Evolutionary conservation across 2,113 vertebrate genomes (phyloP), one percentile per base, ranked within the genome.

Genomic region (Dascyllus trimaculatus): DNA sequence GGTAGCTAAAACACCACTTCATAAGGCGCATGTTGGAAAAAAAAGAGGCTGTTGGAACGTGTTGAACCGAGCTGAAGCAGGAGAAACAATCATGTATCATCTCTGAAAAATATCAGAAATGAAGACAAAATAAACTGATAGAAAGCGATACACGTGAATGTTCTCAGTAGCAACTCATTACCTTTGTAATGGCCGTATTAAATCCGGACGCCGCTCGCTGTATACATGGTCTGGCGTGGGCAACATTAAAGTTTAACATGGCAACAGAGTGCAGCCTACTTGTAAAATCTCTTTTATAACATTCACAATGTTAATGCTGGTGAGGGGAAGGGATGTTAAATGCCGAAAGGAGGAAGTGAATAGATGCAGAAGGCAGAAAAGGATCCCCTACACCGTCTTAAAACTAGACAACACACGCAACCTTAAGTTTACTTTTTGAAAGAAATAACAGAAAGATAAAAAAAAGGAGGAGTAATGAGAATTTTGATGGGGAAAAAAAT

Each of bases 181-280:
- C 63, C 73, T 74, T 81, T 69, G 17, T 84, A 81, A 91, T 69
- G 75, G 58, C 78, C 51, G 29, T 46, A 73, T 82, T 79, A 75
- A 85, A 80, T 61, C 81, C 70, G 64, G 24, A 79, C 49, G 68
- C 21, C 19, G 56, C 64, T 49, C 52, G 29, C 43, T 59, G 43
- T 48, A 61, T 66, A 62, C 48, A 7, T 35, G 32, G 9, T 35
- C 5, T 60, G 32, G 60, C 76, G 49, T 1, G 53, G 65, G 84
- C 22, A 40, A 71, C 77, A 87, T 76, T 78, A 79, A 85, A 69
- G 19, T 87, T 87, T 83, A 71, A 85, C 70, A 19, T 19, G 24
- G 60, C 62, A 82, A 71, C 70, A 71, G 65, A 81, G 72, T 21
- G 51, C 61, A 72, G 70, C 25, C 15, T 61, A 67, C 64, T 72